A percentile compares a stretch with the other conserved stretches of the same genome.
phyloP scores from a whole-genome alignment of 2,113 vertebrate species.

The Bubalus kerabau region DNA sequence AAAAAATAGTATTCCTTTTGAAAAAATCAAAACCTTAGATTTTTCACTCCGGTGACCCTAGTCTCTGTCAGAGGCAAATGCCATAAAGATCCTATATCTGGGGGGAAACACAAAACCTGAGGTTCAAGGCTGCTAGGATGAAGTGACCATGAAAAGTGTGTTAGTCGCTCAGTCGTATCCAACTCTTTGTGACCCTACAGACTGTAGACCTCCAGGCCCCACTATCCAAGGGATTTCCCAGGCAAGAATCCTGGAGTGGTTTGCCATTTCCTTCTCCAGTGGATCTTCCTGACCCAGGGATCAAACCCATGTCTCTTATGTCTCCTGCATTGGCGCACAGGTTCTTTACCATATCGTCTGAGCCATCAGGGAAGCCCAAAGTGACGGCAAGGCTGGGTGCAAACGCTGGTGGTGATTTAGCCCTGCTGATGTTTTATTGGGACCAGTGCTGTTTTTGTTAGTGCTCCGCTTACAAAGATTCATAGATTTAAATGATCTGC shows the following conservation, averaged over 20 bases:
- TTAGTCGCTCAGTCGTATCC: neutral
- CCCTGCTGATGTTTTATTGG: neutral
- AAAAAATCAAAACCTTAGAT: constrained; percentile 7
- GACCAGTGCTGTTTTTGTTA: neutral
- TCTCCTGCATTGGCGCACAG: neutral
- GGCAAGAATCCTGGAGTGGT: neutral
- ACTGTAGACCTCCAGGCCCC: neutral
- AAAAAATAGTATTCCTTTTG: neutral
- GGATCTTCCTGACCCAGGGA: neutral
- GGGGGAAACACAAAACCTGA: neutral
- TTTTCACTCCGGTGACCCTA: neutral
- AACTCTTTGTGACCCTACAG: neutral
- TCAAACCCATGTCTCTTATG: neutral
- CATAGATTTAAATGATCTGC: neutral
- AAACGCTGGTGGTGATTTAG: too few species aligned
- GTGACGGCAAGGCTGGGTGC: neutral
- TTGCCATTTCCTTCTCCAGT: neutral
- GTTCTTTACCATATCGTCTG: neutral
- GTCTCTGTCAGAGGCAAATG: neutral
- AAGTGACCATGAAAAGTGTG: neutral
- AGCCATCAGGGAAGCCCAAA: neutral
- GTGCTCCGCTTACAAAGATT: neutral
- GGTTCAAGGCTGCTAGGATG: neutral
- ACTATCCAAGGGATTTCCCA: neutral
- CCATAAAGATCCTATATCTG: neutral